Conservation (phyloP, 2,888 invertebrate genomes). For the Chalcis sispes region DNA sequence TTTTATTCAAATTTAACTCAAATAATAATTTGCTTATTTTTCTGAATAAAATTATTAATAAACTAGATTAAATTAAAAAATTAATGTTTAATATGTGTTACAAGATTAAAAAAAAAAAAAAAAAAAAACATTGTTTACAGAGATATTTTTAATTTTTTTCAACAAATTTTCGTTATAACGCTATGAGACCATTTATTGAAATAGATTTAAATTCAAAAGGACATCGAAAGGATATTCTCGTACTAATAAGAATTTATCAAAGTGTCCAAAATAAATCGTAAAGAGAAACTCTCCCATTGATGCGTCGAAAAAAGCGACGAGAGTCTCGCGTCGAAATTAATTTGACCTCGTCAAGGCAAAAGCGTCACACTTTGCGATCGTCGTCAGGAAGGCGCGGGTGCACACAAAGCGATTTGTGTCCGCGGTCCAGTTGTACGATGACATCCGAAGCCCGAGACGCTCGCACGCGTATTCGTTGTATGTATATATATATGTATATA, state of each 20-base stretch:
- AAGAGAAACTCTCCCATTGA: neutral
- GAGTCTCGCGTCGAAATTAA: slow-evolving; percentile 16
- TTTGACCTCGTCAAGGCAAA: slow-evolving; percentile 45
- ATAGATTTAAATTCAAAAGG: neutral
- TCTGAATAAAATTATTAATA: too few relatives aligned
- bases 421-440: slow-evolving; percentile 1
- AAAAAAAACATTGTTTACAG: too few relatives aligned
- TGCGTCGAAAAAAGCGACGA: neutral
- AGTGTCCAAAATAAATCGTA: slow-evolving; percentile 4
- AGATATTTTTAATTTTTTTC: too few relatives aligned
- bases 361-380: neutral
- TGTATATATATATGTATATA: neutral
- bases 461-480: neutral
- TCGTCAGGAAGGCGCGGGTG: neutral
- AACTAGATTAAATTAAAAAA: too few relatives aligned
- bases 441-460: slow-evolving; percentile 16
- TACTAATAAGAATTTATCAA: too few relatives aligned
- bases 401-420: slow-evolving; percentile 11
- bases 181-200: too few relatives aligned
- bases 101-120: too few relatives aligned
- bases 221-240: too few relatives aligned
- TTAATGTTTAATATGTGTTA: too few relatives aligned
- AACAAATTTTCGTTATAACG: too few relatives aligned
- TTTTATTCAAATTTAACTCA: too few relatives aligned
- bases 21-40: too few relatives aligned